These are phyloP conservation scores for Passer domesticus DNA, from an alignment of 2,113 vertebrate genomes.

Conservation along the genomic window DNA sequence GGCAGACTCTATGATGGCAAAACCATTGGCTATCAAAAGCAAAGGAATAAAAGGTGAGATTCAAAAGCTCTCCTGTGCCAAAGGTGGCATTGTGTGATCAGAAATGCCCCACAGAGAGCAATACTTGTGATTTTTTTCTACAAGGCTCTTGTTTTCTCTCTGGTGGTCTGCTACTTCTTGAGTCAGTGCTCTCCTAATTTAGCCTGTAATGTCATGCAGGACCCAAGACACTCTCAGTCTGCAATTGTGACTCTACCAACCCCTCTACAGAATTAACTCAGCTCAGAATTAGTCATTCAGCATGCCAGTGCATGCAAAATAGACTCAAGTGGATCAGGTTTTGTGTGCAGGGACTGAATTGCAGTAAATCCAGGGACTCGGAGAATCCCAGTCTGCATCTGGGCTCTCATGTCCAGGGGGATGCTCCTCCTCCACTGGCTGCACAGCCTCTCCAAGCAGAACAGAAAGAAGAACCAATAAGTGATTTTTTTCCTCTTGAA, in stretches of 20 bases:
- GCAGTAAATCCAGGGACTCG: background rate
- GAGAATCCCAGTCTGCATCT: background rate
- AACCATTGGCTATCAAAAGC: background rate
- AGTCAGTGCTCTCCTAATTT: background rate
- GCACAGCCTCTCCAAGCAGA: background rate
- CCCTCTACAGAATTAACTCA: constrained; percentile 17
- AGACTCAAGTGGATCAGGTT: constrained; percentile 14
- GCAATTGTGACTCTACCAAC: background rate
- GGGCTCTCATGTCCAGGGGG: background rate
- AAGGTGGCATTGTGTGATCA: background rate
- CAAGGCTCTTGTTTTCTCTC: background rate
- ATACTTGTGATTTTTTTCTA: background rate
- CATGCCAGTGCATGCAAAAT: background rate
- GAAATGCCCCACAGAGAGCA: background rate
- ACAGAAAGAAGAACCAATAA: background rate
- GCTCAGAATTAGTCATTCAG: constrained; percentile 21
- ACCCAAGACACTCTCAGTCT: background rate
- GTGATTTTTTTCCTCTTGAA: background rate
- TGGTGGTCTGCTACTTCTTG: background rate
- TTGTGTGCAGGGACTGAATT: background rate
- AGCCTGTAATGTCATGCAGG: background rate
- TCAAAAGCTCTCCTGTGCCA: background rate
- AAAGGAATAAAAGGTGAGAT: background rate
- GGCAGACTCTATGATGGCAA: background rate
- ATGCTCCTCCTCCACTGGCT: background rate